These are phyloP conservation scores for Micrasema longulum DNA, from an alignment of 1,140 invertebrate species.

Conservation along the genomic window DNA sequence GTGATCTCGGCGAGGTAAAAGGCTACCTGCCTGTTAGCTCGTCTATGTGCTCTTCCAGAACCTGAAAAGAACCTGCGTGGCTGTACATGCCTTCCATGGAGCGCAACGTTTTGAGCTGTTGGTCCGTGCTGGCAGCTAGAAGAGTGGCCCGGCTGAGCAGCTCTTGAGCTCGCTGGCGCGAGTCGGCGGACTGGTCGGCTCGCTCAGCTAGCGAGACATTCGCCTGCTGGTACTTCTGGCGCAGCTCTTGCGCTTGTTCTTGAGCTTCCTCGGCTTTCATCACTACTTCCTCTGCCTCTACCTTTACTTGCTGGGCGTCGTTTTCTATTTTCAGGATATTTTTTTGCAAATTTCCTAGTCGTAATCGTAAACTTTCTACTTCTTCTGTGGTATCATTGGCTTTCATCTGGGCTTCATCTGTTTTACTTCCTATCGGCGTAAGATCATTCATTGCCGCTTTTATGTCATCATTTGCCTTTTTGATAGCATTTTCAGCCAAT, in stretches of 20 bases:
- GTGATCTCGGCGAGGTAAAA: constrained; percentile 68
- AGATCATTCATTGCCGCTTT: constrained; percentile 80
- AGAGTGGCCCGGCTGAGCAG: constrained; percentile 80
- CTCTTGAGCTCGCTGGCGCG: constrained; percentile 78
- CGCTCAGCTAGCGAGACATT: constrained; percentile 63
- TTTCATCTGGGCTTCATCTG: constrained; percentile 78
- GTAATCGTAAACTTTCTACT: constrained; percentile 74
- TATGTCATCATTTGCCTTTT: constrained; percentile 84
- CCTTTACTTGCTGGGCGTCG: constrained; percentile 70
- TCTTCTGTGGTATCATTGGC: constrained; percentile 78
- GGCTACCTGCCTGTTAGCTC: constrained; percentile 68
- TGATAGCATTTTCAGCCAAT: constrained; percentile 81
- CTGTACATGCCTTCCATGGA: constrained; percentile 68
- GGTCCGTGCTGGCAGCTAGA: constrained; percentile 80
- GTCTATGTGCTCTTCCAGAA: constrained; percentile 65
- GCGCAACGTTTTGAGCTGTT: constrained; percentile 79
- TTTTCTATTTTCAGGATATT: constrained; percentile 81
- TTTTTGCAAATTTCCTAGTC: constrained; percentile 79
- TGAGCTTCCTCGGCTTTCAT: constrained; percentile 64
- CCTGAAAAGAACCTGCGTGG: constrained; percentile 64
- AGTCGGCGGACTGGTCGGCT: constrained; percentile 66
- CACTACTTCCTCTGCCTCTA: constrained; percentile 67
- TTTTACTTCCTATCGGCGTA: constrained; percentile 73
- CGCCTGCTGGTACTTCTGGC: constrained; percentile 63
- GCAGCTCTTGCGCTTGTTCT: constrained; percentile 62